Percentiles rank a stretch among this genome's conserved stretches.
Conservation (phyloP, 2,888 invertebrate species). For the Germaria angustata region DNA sequence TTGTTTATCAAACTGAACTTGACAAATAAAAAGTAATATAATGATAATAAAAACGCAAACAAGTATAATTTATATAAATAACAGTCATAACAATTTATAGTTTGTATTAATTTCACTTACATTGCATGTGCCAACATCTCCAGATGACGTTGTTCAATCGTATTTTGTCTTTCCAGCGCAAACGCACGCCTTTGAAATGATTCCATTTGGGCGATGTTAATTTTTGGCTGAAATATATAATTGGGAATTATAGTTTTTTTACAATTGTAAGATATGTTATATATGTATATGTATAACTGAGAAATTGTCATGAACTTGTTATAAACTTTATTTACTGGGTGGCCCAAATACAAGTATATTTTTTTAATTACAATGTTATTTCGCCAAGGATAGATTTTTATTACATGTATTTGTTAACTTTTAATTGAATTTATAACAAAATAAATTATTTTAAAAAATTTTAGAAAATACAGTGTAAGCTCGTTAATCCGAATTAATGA, state of each 20-base stretch:
- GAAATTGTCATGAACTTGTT: no score
- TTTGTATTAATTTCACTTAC: slow-evolving; percentile 82
- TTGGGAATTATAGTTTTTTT: not conserved
- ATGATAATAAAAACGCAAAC: not conserved
- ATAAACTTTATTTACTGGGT: no score
- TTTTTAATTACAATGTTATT: no score
- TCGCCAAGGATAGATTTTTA: no score
- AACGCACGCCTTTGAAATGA: slow-evolving; percentile 97
- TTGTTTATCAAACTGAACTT: not conserved
- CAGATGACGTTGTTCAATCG: slow-evolving; percentile 99
- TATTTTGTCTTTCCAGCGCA: slow-evolving; percentile 99
- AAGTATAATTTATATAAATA: no score
- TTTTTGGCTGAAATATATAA: slow-evolving; percentile 88
- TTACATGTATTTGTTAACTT: no score
- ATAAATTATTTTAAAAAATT: no score
- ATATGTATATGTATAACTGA: not conserved
- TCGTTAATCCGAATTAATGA: no score
- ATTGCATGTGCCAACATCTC: slow-evolving; percentile 99
- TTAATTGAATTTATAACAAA: no score
- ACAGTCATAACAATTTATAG: no score
- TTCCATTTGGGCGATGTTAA: slow-evolving; percentile 99
- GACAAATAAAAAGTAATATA: not conserved
- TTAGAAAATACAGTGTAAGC: no score
- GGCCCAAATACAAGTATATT: no score
- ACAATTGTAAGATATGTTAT: not conserved